Percentiles rank a stretch among this genome's conserved stretches.
These are phyloP conservation scores for Botia kubotai DNA, from an alignment of 2,797 vertebrate species.

Conservation along the genomic window DNA sequence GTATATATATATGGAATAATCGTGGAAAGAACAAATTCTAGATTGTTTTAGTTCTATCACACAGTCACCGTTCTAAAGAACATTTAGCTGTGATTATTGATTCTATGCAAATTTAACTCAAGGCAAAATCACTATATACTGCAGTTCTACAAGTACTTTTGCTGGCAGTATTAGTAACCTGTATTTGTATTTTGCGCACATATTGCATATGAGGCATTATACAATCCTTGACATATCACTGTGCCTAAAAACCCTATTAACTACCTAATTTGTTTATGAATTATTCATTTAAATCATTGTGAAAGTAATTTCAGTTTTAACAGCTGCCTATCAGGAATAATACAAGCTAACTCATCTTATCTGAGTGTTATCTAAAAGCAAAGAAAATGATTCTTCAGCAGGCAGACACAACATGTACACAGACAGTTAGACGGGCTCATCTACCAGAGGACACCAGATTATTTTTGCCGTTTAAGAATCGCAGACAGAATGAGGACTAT, in stretches of 20 bases:
- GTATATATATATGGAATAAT: too few relatives aligned
- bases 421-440: too few relatives aligned
- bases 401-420: background rate
- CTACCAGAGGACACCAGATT: too few relatives aligned
- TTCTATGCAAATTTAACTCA: background rate
- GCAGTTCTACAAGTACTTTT: background rate
- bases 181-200: background rate
- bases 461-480: too few relatives aligned
- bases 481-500: too few relatives aligned
- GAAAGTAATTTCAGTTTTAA: slow-evolving; percentile 30
- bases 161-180: background rate
- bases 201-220: too few relatives aligned
- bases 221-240: background rate
- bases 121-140: background rate
- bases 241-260: background rate
- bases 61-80: too few relatives aligned
- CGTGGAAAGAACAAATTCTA: too few relatives aligned
- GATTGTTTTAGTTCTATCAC: too few relatives aligned
- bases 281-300: slow-evolving; percentile 26
- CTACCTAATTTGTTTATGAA: background rate
- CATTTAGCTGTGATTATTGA: too few relatives aligned
- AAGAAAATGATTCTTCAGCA: slow-evolving; percentile 10
- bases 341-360: slow-evolving; percentile 8
- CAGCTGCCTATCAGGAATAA: slow-evolving; percentile 18
- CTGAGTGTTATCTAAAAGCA: background rate